Base-by-base conservation (phyloP, 2,797 vertebrate species). In the Chrosomus eos region DNA sequence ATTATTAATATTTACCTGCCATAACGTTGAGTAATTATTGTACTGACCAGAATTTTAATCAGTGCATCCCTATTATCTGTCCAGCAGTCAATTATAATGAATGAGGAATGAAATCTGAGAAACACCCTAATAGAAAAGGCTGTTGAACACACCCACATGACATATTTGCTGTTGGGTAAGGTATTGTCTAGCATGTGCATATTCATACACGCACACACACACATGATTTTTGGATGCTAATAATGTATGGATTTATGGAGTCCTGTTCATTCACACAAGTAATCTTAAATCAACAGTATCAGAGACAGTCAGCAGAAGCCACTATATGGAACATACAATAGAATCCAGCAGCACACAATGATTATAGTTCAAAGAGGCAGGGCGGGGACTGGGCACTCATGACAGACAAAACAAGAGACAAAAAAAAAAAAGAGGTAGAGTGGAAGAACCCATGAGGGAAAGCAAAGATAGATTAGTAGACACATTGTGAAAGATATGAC, bases 271-370 rank as follows among this genome's bases (percentile, higher is more conserved):
- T 80, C 40, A 74, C 55, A 33, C n/a, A 43, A 13, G 26, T 84
- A 81, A 71, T 84, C 85, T 68, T 82, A 48, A 74, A 79, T 80
- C 87, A 89, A 90, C 89, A 90, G 88, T 84, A 62, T 31, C 68
- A 82, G 4, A 82, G 64, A 48, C 55, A 75, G 79, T 81, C 81
- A 87, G 82, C 81, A 85, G 84, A 85, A 66, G 66, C 67, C 79
- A 77, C 76, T 78, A 80, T 78, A 80, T 79, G 74, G 64, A 67
- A 81, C 75, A n/a, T 62, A 88, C 53, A 86, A 86, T 64, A 68
- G 31, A 33, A 89, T 88, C 87, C 43, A 70, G 67, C 72, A 85
- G 72, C 23, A 14, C 82, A 81, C 70, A 74, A 71, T 77, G 83
- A 76, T 73, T 86, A 72, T 55, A 64, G 81, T 66, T 80, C 84